phyloP scores from a whole-genome alignment of 2,797 vertebrate species.

The Myoxocephalus aenaeus region DNA sequence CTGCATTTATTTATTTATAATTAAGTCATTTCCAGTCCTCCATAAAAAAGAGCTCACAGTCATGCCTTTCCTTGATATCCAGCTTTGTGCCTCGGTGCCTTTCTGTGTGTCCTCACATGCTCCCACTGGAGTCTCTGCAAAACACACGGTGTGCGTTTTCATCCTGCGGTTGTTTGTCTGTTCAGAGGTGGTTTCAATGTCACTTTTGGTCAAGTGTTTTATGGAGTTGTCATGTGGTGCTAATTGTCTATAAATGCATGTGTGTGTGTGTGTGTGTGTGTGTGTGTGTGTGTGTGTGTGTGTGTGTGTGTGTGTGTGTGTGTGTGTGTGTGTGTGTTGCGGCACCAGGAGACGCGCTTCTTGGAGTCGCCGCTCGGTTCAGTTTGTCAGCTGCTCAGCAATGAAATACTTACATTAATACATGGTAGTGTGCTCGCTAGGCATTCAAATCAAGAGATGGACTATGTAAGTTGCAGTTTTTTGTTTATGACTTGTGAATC shows the following conservation, averaged over 20 bases:
- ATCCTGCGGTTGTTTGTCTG: background rate
- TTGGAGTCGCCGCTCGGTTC: no score
- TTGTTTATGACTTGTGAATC: no score
- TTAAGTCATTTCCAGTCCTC: no score
- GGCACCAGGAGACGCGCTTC: no score
- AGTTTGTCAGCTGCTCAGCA: no score
- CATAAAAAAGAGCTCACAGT: no score
- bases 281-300: background rate
- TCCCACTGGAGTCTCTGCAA: background rate
- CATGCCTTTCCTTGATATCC: background rate
- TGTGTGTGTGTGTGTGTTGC: no score
- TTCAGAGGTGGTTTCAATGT: slow-evolving; percentile 9
- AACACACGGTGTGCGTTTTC: slow-evolving; percentile 9
- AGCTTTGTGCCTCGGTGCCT: background rate
- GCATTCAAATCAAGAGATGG: no score
- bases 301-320: background rate
- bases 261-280: background rate
- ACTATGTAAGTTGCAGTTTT: no score
- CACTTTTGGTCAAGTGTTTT: slow-evolving; percentile 38
- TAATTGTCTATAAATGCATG: slow-evolving; percentile 44
- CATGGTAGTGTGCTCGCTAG: no score
- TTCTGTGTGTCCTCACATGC: background rate
- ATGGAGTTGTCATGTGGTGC: slow-evolving; percentile 42
- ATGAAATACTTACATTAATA: no score
- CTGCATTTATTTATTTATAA: no score